These are phyloP conservation scores for Syrmaticus mikado DNA, from an alignment of 2,113 vertebrate species.

Conservation along the genomic window DNA sequence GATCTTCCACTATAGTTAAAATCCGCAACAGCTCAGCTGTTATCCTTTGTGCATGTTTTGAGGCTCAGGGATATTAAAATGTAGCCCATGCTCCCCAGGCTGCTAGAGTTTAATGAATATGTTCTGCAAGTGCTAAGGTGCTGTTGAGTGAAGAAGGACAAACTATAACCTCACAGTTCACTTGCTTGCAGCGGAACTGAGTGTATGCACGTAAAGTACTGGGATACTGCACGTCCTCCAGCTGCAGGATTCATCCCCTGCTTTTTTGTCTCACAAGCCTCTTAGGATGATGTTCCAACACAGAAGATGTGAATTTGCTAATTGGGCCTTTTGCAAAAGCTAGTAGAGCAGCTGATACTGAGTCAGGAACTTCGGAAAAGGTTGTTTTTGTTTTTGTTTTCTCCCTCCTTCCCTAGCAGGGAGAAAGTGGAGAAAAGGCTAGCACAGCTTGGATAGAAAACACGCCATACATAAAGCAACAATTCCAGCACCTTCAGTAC, in stretches of 20 bases:
- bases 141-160: background rate
- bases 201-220: background rate
- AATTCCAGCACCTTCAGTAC: background rate
- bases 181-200: background rate
- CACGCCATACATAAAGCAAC: fast-evolving
- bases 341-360: background rate
- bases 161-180: background rate
- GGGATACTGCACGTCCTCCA: background rate
- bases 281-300: background rate
- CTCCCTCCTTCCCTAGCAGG: fast-evolving
- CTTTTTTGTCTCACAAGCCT: slow-evolving; percentile 6
- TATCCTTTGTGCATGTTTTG: background rate
- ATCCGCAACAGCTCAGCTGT: background rate
- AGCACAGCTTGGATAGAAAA: background rate
- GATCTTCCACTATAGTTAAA: background rate
- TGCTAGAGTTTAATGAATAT: background rate
- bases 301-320: background rate
- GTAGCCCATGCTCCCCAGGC: background rate
- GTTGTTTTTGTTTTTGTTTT: background rate
- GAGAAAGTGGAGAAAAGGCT: background rate
- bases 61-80: background rate
- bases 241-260: background rate
- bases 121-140: background rate
- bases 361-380: background rate
- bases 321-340: slow-evolving; percentile 7